Percentiles rank a stretch among this genome's conserved stretches.
phyloP scores from a whole-genome alignment of 1,140 invertebrate species.

The Wasmannia auropunctata region DNA sequence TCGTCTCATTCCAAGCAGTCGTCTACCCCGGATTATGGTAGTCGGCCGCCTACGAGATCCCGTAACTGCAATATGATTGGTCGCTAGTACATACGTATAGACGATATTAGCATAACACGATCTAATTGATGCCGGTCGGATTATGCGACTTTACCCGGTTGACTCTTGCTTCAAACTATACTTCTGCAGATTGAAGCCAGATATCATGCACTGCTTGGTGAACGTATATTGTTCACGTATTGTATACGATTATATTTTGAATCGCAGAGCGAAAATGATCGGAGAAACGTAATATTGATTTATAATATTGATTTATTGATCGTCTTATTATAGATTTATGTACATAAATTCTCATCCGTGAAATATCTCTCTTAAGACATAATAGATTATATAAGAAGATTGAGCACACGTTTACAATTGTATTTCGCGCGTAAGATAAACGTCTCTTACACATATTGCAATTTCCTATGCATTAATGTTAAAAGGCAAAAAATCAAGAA shows the following conservation, averaged over 20 bases:
- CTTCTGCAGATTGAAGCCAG: background rate
- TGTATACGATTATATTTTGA: background rate
- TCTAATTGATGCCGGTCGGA: slow-evolving; percentile 75
- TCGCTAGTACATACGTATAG: slow-evolving; percentile 37
- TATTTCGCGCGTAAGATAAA: background rate
- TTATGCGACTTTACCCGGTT: slow-evolving; percentile 47
- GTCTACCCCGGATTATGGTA: slow-evolving; percentile 57
- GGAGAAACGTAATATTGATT: background rate
- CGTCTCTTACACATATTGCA: background rate
- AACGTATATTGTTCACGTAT: background rate
- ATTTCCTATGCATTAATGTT: background rate
- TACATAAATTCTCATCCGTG: background rate
- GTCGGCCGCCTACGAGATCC: slow-evolving; percentile 67
- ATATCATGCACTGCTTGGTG: too few relatives aligned
- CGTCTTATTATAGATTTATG: background rate
- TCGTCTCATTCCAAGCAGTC: slow-evolving; percentile 30
- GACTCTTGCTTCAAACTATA: slow-evolving; percentile 12
- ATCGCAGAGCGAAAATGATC: background rate
- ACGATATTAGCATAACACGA: slow-evolving; percentile 78
- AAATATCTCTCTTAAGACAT: background rate
- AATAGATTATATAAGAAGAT: background rate
- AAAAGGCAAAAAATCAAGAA: background rate
- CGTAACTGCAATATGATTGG: slow-evolving; percentile 71
- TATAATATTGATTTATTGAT: background rate
- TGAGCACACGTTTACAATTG: background rate